Evolutionary conservation across 2,888 invertebrate genomes (phyloP).

Genomic region (Mactromeris polynyma): DNA sequence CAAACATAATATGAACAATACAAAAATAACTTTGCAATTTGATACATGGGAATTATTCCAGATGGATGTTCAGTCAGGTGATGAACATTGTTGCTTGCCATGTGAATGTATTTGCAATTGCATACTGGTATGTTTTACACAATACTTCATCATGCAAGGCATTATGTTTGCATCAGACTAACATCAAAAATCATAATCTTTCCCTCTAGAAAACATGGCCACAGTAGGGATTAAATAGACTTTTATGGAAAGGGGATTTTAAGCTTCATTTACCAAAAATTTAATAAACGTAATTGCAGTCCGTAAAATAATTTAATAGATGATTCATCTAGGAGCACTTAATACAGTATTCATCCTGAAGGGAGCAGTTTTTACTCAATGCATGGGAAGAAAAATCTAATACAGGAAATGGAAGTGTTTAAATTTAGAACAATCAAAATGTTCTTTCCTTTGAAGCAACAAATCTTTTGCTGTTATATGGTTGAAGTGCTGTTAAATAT

Average conservation of each 20-base stretch:
- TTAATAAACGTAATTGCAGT: too few species aligned
- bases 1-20: neutral
- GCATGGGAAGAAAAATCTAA: neutral
- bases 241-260: neutral
- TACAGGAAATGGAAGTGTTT: slow-evolving; percentile 6
- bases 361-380: neutral
- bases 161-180: too few species aligned
- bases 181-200: neutral
- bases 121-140: neutral
- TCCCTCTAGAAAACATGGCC: neutral
- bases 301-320: too few species aligned
- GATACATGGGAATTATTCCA: neutral
- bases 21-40: neutral
- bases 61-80: neutral
- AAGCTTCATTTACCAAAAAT: neutral
- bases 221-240: neutral
- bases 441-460: neutral
- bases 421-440: slow-evolving; percentile 6
- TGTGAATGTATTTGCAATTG: neutral
- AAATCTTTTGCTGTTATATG: neutral
- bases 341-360: neutral
- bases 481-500: neutral
- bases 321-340: neutral
- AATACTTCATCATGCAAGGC: neutral
- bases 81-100: neutral